A percentile compares a stretch with the other conserved stretches of the same genome.
Conservation (phyloP, 2,113 vertebrate species). For the Rhizomys pruinosus region DNA sequence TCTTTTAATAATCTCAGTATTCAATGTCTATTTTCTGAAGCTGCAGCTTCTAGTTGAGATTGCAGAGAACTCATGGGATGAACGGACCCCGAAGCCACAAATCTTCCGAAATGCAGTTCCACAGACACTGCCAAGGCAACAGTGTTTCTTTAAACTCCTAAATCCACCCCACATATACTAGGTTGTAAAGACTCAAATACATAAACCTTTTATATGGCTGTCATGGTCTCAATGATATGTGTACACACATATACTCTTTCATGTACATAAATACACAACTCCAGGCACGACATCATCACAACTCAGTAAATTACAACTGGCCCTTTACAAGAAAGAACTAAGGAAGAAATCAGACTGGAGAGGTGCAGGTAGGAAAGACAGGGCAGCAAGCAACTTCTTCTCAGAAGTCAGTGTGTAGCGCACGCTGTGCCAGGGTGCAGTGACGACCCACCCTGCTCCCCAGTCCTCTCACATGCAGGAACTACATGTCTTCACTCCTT, state of each 20-base stretch:
- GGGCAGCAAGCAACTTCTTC: background rate
- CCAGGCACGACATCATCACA: background rate
- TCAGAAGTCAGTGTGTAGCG: background rate
- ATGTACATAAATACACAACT: background rate
- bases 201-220: background rate
- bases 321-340: background rate
- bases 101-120: background rate
- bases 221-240: background rate
- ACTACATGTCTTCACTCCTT: background rate
- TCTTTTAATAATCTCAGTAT: background rate
- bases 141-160: background rate
- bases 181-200: background rate
- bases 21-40: conserved; percentile 18
- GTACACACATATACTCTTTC: background rate
- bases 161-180: background rate
- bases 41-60: background rate
- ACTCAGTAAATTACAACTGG: background rate
- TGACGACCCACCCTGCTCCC: no score
- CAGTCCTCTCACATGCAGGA: no score
- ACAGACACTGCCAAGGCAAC: background rate
- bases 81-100: background rate
- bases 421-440: background rate
- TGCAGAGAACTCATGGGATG: background rate
- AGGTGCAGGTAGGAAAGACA: background rate
- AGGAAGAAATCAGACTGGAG: background rate